A percentile compares a stretch with the other conserved stretches of the same genome.
Conservation (phyloP, 2,113 vertebrate genomes). For the Anhinga rufa region DNA sequence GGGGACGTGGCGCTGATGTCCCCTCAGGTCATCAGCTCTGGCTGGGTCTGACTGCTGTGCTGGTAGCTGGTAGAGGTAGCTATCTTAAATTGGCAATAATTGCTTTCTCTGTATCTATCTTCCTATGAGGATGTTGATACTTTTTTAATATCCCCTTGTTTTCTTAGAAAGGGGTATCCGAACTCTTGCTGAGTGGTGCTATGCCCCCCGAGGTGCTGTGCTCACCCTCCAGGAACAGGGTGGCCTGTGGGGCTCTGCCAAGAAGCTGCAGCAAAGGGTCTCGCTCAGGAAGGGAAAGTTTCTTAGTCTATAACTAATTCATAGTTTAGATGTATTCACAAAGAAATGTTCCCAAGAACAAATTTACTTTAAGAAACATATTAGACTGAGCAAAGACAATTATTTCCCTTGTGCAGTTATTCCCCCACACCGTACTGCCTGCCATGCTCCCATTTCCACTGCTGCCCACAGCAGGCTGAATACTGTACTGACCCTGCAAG, state of each 20-base stretch:
- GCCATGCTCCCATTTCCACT: neutral
- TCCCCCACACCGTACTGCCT: neutral
- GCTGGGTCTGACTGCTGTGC: neutral
- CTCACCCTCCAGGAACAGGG: neutral
- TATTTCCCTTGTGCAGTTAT: neutral
- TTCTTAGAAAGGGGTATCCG: neutral
- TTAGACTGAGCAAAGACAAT: neutral
- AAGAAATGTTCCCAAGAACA: neutral
- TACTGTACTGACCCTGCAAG: neutral
- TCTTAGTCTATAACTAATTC: neutral
- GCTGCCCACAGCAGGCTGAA: neutral
- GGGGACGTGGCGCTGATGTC: neutral
- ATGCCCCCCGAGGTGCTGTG: fast-evolving
- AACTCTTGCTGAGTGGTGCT: neutral
- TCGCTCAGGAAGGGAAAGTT: neutral
- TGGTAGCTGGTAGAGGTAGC: neutral
- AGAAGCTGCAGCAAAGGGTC: neutral
- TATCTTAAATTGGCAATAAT: neutral
- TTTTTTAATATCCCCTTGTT: neutral
- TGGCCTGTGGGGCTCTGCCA: neutral
- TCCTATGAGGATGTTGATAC: neutral
- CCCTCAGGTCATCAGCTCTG: neutral
- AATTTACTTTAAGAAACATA: neutral
- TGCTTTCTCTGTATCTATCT: neutral
- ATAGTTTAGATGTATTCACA: neutral